Evolutionary conservation across 1,140 invertebrate species (phyloP).

Genomic region (Drosophila triauraria): DNA sequence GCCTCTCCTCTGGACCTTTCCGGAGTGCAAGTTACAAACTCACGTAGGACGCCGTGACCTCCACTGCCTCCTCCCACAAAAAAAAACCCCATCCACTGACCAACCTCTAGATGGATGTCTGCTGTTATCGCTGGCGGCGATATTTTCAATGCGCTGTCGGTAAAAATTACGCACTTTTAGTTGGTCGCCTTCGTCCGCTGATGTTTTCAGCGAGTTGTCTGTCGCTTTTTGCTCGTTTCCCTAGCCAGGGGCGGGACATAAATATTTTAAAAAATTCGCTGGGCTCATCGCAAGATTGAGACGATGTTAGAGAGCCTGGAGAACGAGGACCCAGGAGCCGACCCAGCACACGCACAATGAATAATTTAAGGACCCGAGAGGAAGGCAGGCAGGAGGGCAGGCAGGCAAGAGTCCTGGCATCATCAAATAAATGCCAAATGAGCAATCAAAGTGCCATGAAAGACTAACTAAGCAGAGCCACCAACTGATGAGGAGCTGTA

Average conservation of each 20-base stretch:
- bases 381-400: conserved; percentile 8
- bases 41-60: conserved; percentile 55
- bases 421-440: conserved; percentile 83
- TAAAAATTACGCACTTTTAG: conserved; percentile 82
- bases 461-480: conserved; percentile 70
- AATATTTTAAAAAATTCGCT: conserved; percentile 78
- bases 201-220: conserved; percentile 62
- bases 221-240: conserved; percentile 33
- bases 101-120: conserved; percentile 12
- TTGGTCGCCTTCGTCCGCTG: conserved; percentile 55
- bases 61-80: background rate
- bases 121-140: conserved; percentile 57
- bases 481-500: conserved; percentile 71
- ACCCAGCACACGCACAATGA: conserved; percentile 56
- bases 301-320: conserved; percentile 29
- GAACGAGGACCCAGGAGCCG: conserved; percentile 11
- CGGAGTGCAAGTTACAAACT: conserved; percentile 65
- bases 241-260: conserved; percentile 75
- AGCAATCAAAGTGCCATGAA: conserved; percentile 80
- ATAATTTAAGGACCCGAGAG: conserved; percentile 62
- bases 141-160: conserved; percentile 77
- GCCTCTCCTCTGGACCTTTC: conserved; percentile 41
- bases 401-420: conserved; percentile 41
- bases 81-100: background rate
- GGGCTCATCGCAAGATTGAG: conserved; percentile 48